These are phyloP conservation scores for Craseonycteris thonglongyai DNA, from an alignment of 2,113 vertebrate genomes.

Conservation along the genomic window DNA sequence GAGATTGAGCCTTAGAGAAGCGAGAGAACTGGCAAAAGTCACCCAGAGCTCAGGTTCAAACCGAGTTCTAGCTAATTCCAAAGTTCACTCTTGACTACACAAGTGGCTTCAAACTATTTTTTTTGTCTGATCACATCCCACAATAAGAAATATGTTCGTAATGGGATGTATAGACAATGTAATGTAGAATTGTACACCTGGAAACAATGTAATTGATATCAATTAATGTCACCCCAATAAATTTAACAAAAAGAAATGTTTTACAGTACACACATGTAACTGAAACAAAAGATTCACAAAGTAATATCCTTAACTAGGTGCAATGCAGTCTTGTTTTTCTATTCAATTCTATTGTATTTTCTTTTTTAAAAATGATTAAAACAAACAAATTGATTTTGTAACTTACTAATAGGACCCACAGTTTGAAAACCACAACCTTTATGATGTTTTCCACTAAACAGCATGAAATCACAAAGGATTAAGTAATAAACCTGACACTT, in stretches of 20 bases:
- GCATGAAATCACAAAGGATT: neutral
- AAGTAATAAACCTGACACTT: neutral
- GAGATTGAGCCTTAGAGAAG: neutral
- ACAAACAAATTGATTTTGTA: slow-evolving; percentile 7
- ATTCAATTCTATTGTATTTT: neutral
- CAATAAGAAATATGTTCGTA: neutral
- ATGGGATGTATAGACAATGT: no score
- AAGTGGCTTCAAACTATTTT: neutral
- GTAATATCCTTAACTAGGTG: neutral
- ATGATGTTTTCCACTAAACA: neutral
- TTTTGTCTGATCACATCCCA: neutral
- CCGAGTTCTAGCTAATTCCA: neutral
- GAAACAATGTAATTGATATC: no score
- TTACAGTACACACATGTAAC: neutral
- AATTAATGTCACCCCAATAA: no score
- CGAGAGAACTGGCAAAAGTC: neutral
- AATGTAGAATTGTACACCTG: no score
- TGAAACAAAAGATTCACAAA: slow-evolving; percentile 22
- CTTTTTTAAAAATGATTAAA: neutral
- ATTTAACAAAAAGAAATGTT: no score
- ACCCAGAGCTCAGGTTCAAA: neutral
- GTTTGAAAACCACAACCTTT: neutral
- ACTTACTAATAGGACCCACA: neutral
- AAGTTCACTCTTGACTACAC: neutral
- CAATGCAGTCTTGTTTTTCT: neutral